phyloP scores from a whole-genome alignment of 2,797 vertebrate species.

The Danio jaintianensis region DNA sequence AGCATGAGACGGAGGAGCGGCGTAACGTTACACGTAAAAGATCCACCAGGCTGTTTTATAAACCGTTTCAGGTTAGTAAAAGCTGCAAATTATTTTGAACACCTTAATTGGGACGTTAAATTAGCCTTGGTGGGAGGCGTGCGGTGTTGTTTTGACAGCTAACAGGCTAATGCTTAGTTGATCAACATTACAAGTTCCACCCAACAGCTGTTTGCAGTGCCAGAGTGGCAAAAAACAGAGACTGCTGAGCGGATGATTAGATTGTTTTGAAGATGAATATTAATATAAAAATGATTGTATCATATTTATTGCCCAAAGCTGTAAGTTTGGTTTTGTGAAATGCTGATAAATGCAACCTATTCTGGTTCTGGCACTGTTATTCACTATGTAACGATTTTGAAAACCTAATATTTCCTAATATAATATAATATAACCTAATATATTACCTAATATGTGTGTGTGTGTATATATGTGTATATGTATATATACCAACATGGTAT shows the following conservation, averaged over 20 bases:
- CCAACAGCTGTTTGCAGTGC: constrained; percentile 33
- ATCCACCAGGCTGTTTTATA: constrained; percentile 1
- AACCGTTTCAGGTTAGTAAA: constrained; percentile 34
- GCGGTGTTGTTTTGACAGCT: neutral
- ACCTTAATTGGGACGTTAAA: neutral
- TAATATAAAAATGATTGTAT: no score
- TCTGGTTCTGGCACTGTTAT: neutral
- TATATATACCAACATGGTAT: no score
- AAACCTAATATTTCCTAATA: neutral
- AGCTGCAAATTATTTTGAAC: neutral
- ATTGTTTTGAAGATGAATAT: neutral
- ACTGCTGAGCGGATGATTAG: neutral
- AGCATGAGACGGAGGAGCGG: constrained; percentile 45
- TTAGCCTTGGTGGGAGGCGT: neutral
- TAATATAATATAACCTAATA: no score
- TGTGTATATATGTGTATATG: no score
- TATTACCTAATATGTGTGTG: no score
- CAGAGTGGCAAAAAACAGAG: constrained; percentile 23
- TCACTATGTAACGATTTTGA: neutral
- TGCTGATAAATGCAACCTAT: neutral
- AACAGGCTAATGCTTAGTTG: neutral
- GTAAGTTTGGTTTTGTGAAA: neutral
- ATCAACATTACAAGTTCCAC: constrained; percentile 14
- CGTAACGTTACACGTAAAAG: constrained; percentile 3
- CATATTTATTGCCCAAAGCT: neutral